phyloP scores from a whole-genome alignment of 2,113 vertebrate species.

The Petrocephalus zakoni region DNA sequence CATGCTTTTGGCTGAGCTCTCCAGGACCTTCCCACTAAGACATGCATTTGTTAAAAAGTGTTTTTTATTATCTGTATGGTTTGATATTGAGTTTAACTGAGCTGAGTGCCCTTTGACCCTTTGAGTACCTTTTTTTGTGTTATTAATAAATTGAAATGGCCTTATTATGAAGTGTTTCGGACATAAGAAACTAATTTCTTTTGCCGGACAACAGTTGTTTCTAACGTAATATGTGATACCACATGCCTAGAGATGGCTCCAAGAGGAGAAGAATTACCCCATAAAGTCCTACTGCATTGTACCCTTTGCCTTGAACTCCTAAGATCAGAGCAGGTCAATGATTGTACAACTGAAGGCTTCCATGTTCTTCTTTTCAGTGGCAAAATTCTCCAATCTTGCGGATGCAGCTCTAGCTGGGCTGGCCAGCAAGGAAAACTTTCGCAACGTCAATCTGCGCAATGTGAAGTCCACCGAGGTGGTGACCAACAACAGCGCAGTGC shows the following conservation, averaged over 20 bases:
- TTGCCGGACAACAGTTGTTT: not conserved
- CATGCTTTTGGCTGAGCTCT: not conserved
- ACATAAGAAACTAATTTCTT: not conserved
- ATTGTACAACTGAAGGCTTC: not conserved
- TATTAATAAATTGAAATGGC: not conserved
- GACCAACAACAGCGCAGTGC: slow-evolving; percentile 67
- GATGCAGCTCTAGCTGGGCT: slow-evolving; percentile 67
- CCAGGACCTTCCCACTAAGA: not conserved
- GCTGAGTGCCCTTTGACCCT: not conserved
- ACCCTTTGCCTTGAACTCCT: not conserved
- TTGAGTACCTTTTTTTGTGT: not conserved
- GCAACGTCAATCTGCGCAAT: slow-evolving; percentile 62
- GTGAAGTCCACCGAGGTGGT: slow-evolving; percentile 65
- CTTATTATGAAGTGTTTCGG: not conserved
- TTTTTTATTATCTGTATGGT: not conserved
- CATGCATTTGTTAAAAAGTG: not conserved
- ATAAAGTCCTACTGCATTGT: not conserved
- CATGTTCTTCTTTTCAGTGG: slow-evolving; percentile 49
- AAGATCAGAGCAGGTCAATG: not conserved
- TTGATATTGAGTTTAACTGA: not conserved
- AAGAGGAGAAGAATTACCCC: not conserved
- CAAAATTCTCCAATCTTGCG: slow-evolving; percentile 67
- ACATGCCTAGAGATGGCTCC: not conserved
- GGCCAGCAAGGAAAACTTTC: slow-evolving; percentile 73
- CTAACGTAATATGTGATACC: not conserved